phyloP scores from a whole-genome alignment of 2,113 vertebrate genomes.

The Eptatretus burgeri region DNA sequence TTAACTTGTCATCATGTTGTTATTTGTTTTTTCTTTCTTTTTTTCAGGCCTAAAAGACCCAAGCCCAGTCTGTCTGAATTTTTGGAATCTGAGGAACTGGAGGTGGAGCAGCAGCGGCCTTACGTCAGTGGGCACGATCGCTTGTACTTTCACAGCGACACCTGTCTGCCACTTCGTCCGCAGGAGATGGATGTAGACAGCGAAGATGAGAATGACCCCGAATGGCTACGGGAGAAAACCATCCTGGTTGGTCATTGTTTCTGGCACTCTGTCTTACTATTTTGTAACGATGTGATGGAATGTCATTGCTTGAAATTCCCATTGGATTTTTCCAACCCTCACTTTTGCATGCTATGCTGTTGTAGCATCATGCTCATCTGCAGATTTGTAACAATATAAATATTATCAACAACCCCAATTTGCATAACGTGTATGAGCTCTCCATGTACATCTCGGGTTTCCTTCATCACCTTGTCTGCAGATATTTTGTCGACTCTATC shows the following conservation, averaged over 20 bases:
- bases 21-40: too few relatives aligned
- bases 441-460: not conserved
- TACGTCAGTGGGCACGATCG: conserved; percentile 1
- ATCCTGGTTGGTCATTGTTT: conserved; percentile 8
- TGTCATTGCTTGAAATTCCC: not conserved
- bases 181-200: conserved; percentile 1
- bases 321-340: not conserved
- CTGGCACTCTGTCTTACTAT: not conserved
- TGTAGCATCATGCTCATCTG: not conserved
- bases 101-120: conserved; percentile 6
- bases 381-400: not conserved
- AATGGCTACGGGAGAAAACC: conserved; percentile 4
- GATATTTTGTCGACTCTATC: too few relatives aligned
- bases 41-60: not conserved
- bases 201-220: conserved; percentile 3
- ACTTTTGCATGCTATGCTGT: not conserved
- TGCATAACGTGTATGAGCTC: not conserved
- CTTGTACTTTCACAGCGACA: conserved; percentile 4
- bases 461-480: not conserved
- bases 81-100: conserved; percentile 1
- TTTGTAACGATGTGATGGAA: not conserved
- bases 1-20: too few relatives aligned
- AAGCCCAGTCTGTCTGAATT: conserved; percentile 1
- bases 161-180: conserved; percentile 5
- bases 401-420: not conserved